A percentile compares a stretch with the other conserved stretches of the same genome.
Evolutionary conservation across 2,888 invertebrate genomes (phyloP).

Genomic region (Craniophora ligustri): DNA sequence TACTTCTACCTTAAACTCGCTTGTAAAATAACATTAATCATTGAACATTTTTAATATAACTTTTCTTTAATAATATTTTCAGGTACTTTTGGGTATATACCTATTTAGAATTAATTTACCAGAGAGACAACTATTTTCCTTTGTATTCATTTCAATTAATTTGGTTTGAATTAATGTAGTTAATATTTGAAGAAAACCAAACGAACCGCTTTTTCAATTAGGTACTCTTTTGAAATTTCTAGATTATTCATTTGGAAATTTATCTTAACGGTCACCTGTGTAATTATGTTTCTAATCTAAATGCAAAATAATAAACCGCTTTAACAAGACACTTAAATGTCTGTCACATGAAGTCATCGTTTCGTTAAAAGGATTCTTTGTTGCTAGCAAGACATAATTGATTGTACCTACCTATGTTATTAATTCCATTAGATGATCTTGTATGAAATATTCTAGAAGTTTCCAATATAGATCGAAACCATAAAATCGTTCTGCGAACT

Average conservation of each 20-base stretch:
- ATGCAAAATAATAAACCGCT: slow-evolving; percentile 34
- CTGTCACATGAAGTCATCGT: slow-evolving; percentile 44
- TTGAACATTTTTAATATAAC: slow-evolving; percentile 11
- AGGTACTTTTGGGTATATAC: slow-evolving; percentile 14
- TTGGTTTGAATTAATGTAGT: not conserved
- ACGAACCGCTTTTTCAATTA: slow-evolving; percentile 14
- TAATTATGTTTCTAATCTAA: slow-evolving; percentile 38
- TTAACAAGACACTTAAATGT: slow-evolving; percentile 38
- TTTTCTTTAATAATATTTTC: slow-evolving; percentile 2
- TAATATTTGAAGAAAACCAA: slow-evolving; percentile 1
- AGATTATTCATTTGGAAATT: slow-evolving; percentile 23
- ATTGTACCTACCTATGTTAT: slow-evolving; percentile 3
- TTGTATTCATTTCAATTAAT: not conserved
- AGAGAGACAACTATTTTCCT: not conserved
- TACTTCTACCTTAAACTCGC: too few relatives aligned
- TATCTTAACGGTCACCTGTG: slow-evolving; percentile 17
- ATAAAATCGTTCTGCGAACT: not conserved
- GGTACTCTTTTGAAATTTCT: slow-evolving; percentile 19
- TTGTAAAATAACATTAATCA: slow-evolving; percentile 11
- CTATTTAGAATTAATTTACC: too few relatives aligned
- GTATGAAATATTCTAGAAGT: slow-evolving; percentile 30
- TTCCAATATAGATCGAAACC: slow-evolving; percentile 8
- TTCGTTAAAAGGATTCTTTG: slow-evolving; percentile 38
- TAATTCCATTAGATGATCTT: slow-evolving; percentile 7
- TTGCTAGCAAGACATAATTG: slow-evolving; percentile 22